phyloP scores from a whole-genome alignment of 35 echinoderm and acorn worm genomes.

The Chiridota heheva region DNA sequence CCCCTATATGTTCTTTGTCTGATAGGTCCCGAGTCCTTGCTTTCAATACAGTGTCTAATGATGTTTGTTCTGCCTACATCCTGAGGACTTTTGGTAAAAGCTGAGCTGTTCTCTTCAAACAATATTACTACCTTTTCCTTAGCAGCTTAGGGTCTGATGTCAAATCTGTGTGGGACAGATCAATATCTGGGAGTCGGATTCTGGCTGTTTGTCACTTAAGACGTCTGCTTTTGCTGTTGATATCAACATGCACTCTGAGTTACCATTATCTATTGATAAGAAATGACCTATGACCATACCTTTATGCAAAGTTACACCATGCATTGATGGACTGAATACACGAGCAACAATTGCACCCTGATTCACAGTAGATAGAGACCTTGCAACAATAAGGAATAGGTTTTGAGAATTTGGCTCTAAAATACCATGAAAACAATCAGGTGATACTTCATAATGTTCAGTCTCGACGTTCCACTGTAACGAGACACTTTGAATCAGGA shows the following conservation, averaged over 20 bases:
- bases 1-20: slow-evolving; percentile 37
- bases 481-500: slow-evolving; percentile 7
- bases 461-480: not conserved
- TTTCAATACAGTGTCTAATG: slow-evolving; percentile 15
- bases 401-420: not conserved
- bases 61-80: slow-evolving; percentile 31
- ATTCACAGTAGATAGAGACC: not conserved
- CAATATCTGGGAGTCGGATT: not conserved
- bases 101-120: not conserved
- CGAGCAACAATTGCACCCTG: not conserved
- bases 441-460: not conserved
- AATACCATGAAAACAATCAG: not conserved
- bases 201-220: slow-evolving; percentile 14
- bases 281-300: not conserved
- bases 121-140: slow-evolving; percentile 27
- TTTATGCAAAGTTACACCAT: not conserved
- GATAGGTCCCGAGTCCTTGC: not conserved
- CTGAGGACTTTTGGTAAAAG: too few species aligned
- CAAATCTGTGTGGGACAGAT: not conserved
- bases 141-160: not conserved
- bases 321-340: not conserved
- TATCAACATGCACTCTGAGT: not conserved
- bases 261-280: not conserved
- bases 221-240: not conserved
- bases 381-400: not conserved